Evolutionary conservation across 2,113 vertebrate genomes (phyloP), one percentile per base, ranked within the genome.

Genomic region (Pimephales promelas): DNA sequence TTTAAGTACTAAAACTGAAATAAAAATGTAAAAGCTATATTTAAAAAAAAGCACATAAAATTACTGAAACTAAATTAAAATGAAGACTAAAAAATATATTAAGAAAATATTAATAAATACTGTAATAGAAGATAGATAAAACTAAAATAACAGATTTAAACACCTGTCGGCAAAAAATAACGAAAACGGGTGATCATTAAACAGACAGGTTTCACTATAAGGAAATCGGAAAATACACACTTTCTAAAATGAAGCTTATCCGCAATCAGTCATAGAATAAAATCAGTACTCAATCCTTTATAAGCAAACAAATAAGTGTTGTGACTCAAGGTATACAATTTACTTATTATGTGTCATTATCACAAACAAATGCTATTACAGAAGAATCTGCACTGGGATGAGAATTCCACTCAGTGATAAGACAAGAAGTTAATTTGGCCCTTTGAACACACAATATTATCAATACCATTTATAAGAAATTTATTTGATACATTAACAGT

Each of bases 401-500:
- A 18, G 59, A 64, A 31, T 49, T 47, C 57, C 57, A 62, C 34
- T 18, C 54, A 78, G 22, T 61, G n/a, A 36, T 18, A 78, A 59
- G 75, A 78, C 75, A 43, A 78, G 31, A 64, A 31, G 77, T 79
- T 62, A 66, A 79, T 62, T 79, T 64, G 77, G 77, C 77, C 61
- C 28, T 81, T 62, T 36, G 47, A 81, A 81, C 62, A 81, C 79
- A 81, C 28, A 70, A 56, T 70, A 70, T 81, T 54, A 70, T 70
- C 64, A 81, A 68, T 68, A 52, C 59, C 78, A 49, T 80, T 66
- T 80, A 80, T 80, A 80, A 66, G 79, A 81, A 81, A 81, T 81
- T 70, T 81, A 81, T 81, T 81, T 81, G 79, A 70, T 81, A 81
- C 79, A 81, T 81, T 70, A 81, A 81, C 62, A 70, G 79, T 70